A percentile compares a stretch with the other conserved stretches of the same genome.
These are phyloP conservation scores for Strigamia crassipes DNA, from an alignment of 2,888 invertebrate genomes.

Conservation along the genomic window DNA sequence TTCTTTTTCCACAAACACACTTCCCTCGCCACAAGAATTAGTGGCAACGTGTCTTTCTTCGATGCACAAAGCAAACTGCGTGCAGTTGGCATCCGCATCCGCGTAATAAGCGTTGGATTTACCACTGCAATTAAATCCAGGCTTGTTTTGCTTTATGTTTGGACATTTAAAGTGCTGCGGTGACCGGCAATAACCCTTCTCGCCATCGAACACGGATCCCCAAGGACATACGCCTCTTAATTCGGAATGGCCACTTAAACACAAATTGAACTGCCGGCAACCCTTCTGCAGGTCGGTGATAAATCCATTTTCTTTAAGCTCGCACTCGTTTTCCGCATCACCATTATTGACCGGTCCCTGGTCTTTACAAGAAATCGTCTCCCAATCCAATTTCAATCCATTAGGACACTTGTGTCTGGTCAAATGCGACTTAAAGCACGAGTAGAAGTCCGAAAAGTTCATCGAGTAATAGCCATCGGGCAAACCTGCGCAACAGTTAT, in stretches of 20 bases:
- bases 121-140: constrained; percentile 46
- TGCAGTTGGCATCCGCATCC: constrained; percentile 63
- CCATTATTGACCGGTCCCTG: not conserved
- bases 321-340: not conserved
- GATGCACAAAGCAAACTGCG: constrained; percentile 66
- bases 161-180: constrained; percentile 4
- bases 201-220: constrained; percentile 8
- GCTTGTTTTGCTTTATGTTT: not conserved
- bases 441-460: constrained; percentile 50
- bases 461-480: constrained; percentile 52
- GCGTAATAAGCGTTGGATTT: constrained; percentile 64
- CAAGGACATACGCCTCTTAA: constrained; percentile 25
- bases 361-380: constrained; percentile 49
- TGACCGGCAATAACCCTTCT: constrained; percentile 6
- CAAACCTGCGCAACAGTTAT: constrained; percentile 50
- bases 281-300: not conserved
- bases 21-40: constrained; percentile 49
- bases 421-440: constrained; percentile 49
- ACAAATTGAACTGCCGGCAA: not conserved
- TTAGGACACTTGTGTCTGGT: constrained; percentile 51
- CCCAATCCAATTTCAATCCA: constrained; percentile 48
- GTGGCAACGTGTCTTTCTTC: constrained; percentile 57
- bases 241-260: constrained; percentile 17
- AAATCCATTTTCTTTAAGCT: not conserved
- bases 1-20: constrained; percentile 48